phyloP scores from a whole-genome alignment of 2,797 vertebrate species.

The Masticophis lateralis region DNA sequence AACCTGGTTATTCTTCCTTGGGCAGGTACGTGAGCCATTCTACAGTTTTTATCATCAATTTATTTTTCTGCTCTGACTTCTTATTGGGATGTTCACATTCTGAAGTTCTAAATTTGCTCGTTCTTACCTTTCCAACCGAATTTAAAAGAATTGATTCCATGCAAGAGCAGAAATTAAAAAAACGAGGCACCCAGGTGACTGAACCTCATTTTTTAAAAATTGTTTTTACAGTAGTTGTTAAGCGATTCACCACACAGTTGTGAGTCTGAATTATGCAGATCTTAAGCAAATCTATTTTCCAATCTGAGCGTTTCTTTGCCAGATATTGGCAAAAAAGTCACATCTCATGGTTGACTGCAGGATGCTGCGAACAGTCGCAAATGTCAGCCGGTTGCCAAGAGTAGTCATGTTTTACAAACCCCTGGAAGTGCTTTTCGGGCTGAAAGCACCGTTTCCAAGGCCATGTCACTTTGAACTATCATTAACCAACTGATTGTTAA shows the following conservation, averaged over 20 bases:
- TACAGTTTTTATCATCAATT: neutral
- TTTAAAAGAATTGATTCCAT: neutral
- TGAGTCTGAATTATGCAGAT: neutral
- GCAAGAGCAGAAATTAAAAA: neutral
- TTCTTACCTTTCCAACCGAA: neutral
- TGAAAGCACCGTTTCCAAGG: neutral
- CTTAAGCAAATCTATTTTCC: neutral
- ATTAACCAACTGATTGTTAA: neutral
- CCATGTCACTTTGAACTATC: neutral
- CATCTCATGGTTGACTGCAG: neutral
- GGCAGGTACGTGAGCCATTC: neutral
- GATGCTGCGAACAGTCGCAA: neutral
- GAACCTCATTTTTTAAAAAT: neutral
- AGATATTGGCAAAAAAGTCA: neutral
- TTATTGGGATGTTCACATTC: neutral
- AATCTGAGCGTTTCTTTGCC: fast-evolving
- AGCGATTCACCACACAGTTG: neutral
- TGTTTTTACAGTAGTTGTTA: neutral
- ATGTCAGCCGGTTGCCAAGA: neutral
- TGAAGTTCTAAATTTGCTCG: neutral
- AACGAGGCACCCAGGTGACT: neutral
- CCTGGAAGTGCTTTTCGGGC: too few species aligned
- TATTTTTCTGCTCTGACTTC: neutral
- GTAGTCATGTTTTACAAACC: neutral
- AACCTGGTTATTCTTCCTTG: neutral